Conservation (phyloP, 2,113 vertebrate genomes). For the Nicator chloris region DNA sequence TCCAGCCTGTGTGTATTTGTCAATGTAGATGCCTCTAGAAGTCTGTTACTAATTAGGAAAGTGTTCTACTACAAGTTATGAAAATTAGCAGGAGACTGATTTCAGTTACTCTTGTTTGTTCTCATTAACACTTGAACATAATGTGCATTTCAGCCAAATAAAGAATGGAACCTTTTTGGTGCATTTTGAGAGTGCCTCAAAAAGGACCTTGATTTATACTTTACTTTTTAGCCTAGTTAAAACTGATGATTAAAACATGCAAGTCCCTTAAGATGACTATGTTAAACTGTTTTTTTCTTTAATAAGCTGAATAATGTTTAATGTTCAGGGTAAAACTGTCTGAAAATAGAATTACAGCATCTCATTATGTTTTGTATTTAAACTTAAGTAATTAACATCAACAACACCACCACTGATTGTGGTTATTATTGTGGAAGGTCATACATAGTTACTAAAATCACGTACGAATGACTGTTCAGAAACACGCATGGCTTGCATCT, state of each 20-base stretch:
- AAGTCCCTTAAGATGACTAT: conserved; percentile 33
- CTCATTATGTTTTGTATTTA: not conserved
- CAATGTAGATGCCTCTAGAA: conserved; percentile 20
- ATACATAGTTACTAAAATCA: not conserved
- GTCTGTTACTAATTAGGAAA: conserved; percentile 49
- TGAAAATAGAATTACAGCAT: not conserved
- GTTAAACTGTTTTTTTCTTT: not conserved
- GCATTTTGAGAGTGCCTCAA: conserved; percentile 36
- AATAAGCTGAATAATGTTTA: conserved; percentile 13
- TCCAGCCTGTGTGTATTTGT: not conserved
- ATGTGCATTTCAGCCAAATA: conserved; percentile 33
- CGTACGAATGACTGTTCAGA: not conserved
- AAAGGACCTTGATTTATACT: conserved; percentile 49
- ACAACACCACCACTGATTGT: not conserved
- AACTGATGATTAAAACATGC: conserved; percentile 58
- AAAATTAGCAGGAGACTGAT: conserved; percentile 39
- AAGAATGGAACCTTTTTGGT: conserved; percentile 19
- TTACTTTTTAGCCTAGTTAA: conserved; percentile 58
- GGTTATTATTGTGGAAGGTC: not conserved
- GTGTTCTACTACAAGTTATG: conserved; percentile 34
- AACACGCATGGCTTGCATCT: not conserved
- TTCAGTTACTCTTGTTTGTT: conserved; percentile 18
- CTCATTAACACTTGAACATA: conserved; percentile 36
- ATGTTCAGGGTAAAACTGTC: not conserved
- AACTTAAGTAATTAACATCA: not conserved